phyloP scores from a whole-genome alignment of 2,113 vertebrate genomes.

The Willisornis vidua region DNA sequence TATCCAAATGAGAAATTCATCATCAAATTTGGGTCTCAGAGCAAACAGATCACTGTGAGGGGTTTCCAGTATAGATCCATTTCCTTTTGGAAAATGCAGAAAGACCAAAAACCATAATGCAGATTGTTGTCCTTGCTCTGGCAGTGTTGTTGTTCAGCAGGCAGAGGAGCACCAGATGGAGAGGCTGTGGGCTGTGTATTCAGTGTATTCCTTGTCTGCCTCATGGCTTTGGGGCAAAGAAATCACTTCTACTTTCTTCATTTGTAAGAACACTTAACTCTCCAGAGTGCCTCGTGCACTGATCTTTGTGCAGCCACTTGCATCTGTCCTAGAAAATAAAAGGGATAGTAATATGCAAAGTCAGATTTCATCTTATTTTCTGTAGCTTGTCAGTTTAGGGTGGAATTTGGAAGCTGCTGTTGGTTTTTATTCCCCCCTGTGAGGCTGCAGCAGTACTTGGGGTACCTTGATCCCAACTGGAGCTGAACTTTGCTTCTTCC shows the following conservation, averaged over 20 bases:
- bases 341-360: not conserved
- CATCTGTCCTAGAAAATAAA: not conserved
- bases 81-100: not conserved
- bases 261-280: not conserved
- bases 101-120: not conserved
- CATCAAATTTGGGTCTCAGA: not conserved
- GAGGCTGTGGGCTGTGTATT: not conserved
- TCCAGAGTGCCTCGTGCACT: not conserved
- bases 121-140: not conserved
- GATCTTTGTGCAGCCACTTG: not conserved
- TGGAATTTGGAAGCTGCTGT: not conserved
- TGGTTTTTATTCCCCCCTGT: not conserved
- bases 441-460: not conserved
- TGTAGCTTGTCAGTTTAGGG: not conserved
- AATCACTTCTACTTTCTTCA: not conserved
- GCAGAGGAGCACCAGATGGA: slow-evolving; percentile 5
- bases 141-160: not conserved
- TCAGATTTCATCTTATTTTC: not conserved
- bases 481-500: not conserved
- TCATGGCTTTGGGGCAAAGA: not conserved
- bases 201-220: not conserved
- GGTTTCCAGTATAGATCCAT: not conserved
- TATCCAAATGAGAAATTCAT: not conserved
- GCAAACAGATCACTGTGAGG: not conserved
- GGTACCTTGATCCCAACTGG: not conserved